phyloP scores from a whole-genome alignment of 2,797 vertebrate genomes.

The Myoxocephalus aenaeus region DNA sequence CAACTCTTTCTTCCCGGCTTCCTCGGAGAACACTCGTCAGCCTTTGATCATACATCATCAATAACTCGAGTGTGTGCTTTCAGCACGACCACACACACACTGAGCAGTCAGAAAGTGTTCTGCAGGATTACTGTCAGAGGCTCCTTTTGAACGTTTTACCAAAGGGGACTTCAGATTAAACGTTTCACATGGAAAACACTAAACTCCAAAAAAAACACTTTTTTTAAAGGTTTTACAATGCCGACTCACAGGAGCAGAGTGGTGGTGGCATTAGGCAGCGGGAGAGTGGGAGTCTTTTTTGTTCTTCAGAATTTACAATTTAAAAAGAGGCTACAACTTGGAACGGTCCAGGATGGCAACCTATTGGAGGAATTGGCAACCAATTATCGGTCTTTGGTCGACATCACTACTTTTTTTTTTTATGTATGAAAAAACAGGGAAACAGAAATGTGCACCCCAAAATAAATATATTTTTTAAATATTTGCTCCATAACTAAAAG shows the following conservation, averaged over 20 bases:
- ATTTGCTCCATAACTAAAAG: too few species aligned
- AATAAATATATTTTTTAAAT: too few species aligned
- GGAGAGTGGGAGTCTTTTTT: background rate
- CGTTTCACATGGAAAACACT: background rate
- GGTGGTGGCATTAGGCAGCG: too few species aligned
- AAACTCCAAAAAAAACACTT: too few species aligned
- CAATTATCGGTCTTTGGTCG: too few species aligned
- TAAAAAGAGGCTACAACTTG: background rate
- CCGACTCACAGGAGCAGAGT: background rate
- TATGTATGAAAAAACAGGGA: too few species aligned
- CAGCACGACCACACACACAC: background rate
- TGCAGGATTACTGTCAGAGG: background rate
- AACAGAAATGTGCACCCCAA: too few species aligned
- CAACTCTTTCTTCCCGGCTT: background rate
- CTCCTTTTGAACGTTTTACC: background rate
- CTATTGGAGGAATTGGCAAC: too few species aligned
- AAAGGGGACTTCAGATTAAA: background rate
- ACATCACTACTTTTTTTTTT: too few species aligned
- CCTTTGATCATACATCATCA: conserved; percentile 16
- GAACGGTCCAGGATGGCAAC: too few species aligned
- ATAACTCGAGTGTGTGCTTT: background rate
- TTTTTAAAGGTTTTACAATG: background rate
- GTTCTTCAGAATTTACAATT: background rate
- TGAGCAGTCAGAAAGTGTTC: background rate
- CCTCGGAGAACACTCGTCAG: background rate